Percentiles rank a stretch among this genome's conserved stretches.
Evolutionary conservation across 2,113 vertebrate genomes (phyloP).

Genomic region (Xiphophorus maculatus): DNA sequence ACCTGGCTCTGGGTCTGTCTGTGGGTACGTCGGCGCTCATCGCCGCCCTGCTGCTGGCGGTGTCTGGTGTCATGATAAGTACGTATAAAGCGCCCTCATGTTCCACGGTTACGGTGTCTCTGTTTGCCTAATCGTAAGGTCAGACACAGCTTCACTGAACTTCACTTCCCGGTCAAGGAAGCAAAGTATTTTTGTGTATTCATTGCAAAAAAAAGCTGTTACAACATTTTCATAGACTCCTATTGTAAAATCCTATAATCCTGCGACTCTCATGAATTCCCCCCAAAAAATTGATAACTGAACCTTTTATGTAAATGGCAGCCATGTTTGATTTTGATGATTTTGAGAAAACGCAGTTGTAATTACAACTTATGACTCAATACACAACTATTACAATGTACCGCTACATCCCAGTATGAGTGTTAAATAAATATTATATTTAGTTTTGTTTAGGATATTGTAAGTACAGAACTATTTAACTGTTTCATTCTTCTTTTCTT

Average conservation of each 20-base stretch:
- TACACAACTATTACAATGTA: no score
- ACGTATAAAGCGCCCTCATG: constrained; percentile 63
- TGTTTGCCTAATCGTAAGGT: background rate
- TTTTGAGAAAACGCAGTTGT: no score
- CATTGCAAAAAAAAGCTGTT: background rate
- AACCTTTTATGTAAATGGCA: background rate
- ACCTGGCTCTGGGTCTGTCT: constrained; percentile 90
- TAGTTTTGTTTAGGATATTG: no score
- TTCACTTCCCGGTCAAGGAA: background rate
- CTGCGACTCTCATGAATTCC: background rate
- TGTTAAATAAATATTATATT: no score
- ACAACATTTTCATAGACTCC: background rate
- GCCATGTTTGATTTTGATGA: no score
- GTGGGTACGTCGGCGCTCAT: constrained; percentile 95
- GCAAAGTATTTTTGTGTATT: background rate
- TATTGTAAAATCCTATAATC: background rate
- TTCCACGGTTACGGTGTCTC: background rate
- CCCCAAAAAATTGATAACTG: background rate
- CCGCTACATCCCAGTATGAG: no score
- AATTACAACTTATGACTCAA: no score
- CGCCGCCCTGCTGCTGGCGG: constrained; percentile 92
- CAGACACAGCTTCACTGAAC: background rate
- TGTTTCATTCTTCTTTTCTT: no score
- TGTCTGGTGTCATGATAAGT: constrained; percentile 99
- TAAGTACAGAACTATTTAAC: no score